Evolutionary conservation across 2,888 invertebrate genomes (phyloP), one percentile per base, ranked within the genome.

Genomic region (Emmelina monodactyla): DNA sequence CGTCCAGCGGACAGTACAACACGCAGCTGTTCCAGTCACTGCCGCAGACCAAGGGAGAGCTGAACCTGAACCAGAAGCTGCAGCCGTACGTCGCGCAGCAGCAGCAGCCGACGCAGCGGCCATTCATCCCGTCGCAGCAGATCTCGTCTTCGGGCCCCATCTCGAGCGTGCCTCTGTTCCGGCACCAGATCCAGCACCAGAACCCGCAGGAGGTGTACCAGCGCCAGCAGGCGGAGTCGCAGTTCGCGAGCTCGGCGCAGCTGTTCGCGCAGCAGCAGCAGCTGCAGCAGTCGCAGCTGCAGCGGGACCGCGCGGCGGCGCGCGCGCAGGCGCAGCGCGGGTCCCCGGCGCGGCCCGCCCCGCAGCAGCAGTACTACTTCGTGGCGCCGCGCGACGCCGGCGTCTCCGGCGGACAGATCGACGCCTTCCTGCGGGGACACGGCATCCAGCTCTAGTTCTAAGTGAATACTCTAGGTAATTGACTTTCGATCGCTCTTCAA

Each of bases 361-460:
- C 76, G 25, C 83, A 83, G 28, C 83, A 83, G 51, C 83, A 82
- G 63, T 86, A 85, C 62, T 86, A 83, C 60, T 76, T 85, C 19
- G 83, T 85, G 19, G 84, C 83, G 1, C 69, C 75, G 33, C 76
- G 62, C 1, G 75, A 85, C 38, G 55, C 61, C 0, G 52, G 25
- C 9, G 4, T 56, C 19, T 84, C 87, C 29, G 78, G 83, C 25
- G 88, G 90, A 4, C 91, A 90, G 60, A 89, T 92, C 52, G 91
- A 91, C 59, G 88, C 89, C 37, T 92, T 91, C 72, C 83, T 92
- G 41, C 83, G 90, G 63, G 88, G 88, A 37, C 86, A 86, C 60
- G 85, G 85, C 58, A 84, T 86, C 53, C 84, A 85, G 58, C 84
- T 82, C 62, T 85, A 84, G 73, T 53, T 50, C 45, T 45, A 37